Percentiles rank a stretch among this genome's conserved stretches.
These are phyloP conservation scores for Aporophyla nigra DNA, from an alignment of 2,888 invertebrate species.

Conservation along the genomic window DNA sequence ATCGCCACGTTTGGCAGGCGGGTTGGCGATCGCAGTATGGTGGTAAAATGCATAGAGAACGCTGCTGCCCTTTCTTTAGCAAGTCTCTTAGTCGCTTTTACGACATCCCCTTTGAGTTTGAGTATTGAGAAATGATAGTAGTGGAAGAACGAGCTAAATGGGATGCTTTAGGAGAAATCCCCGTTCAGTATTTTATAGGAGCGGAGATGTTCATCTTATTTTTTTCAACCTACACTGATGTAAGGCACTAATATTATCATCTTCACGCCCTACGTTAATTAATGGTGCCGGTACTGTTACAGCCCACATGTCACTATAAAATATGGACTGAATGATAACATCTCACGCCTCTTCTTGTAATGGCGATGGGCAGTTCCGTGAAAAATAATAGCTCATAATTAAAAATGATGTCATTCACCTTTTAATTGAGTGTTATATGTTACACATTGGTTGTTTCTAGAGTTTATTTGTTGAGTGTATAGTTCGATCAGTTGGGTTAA, in stretches of 20 bases:
- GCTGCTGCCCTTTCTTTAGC: too few species aligned
- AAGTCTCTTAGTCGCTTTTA: too few species aligned
- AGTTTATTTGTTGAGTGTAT: not conserved
- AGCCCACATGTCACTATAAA: slow-evolving; percentile 39
- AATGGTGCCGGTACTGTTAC: slow-evolving; percentile 7
- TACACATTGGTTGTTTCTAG: not conserved
- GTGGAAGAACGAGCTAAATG: too few species aligned
- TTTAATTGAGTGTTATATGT: not conserved
- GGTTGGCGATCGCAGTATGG: too few species aligned
- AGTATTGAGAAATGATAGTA: not conserved
- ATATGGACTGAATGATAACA: slow-evolving; percentile 16
- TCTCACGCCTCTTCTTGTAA: slow-evolving; percentile 15
- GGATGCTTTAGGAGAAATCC: not conserved
- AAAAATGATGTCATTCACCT: slow-evolving; percentile 7
- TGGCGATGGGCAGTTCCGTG: slow-evolving; percentile 4
- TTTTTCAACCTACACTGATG: not conserved
- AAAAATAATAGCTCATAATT: slow-evolving; percentile 8
- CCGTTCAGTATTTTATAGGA: not conserved
- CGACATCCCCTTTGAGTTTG: not conserved
- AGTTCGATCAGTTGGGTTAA: not conserved
- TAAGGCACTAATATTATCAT: not conserved
- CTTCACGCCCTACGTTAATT: slow-evolving; percentile 10
- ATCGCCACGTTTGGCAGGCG: too few species aligned
- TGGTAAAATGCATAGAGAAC: too few species aligned
- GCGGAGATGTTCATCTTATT: not conserved